Evolutionary conservation across 2,797 vertebrate genomes (phyloP).

Genomic region (Microctenopoma lineatum): DNA sequence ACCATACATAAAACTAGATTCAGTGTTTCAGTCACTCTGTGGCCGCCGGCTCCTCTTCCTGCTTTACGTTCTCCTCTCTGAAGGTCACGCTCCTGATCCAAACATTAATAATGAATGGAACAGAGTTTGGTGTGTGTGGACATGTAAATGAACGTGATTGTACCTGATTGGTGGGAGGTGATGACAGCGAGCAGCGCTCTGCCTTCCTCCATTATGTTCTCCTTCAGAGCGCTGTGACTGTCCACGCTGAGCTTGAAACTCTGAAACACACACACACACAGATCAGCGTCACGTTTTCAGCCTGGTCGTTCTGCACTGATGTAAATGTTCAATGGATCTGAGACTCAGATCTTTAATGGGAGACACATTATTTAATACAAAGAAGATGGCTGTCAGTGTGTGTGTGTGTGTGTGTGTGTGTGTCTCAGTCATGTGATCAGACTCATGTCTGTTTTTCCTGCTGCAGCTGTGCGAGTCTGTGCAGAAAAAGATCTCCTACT

Average conservation of each 20-base stretch:
- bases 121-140: slow-evolving; percentile 27
- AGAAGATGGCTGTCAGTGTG: too few relatives aligned
- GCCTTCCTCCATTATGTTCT: slow-evolving; percentile 92
- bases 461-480: too few relatives aligned
- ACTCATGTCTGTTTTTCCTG: too few relatives aligned
- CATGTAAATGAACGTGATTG: background rate
- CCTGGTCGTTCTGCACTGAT: too few relatives aligned
- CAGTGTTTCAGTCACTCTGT: slow-evolving; percentile 9
- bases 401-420: too few relatives aligned
- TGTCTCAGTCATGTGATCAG: too few relatives aligned
- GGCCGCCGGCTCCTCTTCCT: slow-evolving; percentile 20
- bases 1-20: slow-evolving; percentile 22
- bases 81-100: slow-evolving; percentile 72
- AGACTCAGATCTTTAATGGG: too few relatives aligned
- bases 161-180: slow-evolving; percentile 96
- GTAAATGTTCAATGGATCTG: too few relatives aligned
- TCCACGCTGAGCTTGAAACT: slow-evolving; percentile 97
- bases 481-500: too few relatives aligned
- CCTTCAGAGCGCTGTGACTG: slow-evolving; percentile 89
- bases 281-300: too few relatives aligned
- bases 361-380: too few relatives aligned
- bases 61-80: slow-evolving; percentile 49
- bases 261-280: slow-evolving; percentile 69
- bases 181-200: slow-evolving; percentile 91
- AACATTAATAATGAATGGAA: slow-evolving; percentile 72